Evolutionary conservation across 2,797 vertebrate species (phyloP), one percentile per base, ranked within the genome.

Genomic region (Chelmon rostratus): DNA sequence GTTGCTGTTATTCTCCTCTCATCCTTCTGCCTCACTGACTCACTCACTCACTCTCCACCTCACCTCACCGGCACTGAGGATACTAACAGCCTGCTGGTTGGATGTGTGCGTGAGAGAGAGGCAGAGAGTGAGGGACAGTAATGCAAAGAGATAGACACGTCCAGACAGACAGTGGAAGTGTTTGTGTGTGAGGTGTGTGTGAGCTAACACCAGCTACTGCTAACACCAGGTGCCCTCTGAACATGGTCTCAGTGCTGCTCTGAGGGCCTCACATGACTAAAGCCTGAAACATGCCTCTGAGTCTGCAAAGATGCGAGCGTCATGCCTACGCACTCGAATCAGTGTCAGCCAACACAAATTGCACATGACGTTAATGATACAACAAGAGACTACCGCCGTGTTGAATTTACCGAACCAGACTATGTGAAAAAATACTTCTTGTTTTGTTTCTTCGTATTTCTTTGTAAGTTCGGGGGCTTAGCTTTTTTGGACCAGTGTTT

Each of bases 1-100:
- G 25, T 23, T 65, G 68, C 85, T 81, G 57, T 66, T 81, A 62
- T 79, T 78, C 81, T 90, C 65, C 72, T 85, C 69, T 78, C 88
- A 83, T 91, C 72, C 58, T 28, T 70, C 78, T 73, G 52, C 83
- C 82, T 84, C 74, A 70, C 83, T 76, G 63, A 82, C 66, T 89
- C 73, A 71, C 85, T 86, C 77, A 63, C 82, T 86, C n/a, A n/a
- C 82, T 61, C 78, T 81, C 73, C 90, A 88, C 89, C 74, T 88
- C 88, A 87, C 88, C 77, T 86, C 85, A 77, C 89, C 77, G 47
- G 80, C 33, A 79, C 92, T 87, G 76, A 90, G 73, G 85, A 90
- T 77, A 92, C 92, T 89, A 93, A 93, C 93, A 83, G 89, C 89
- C 92, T 83, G 88, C 88, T 86, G 85, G 80, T 69, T 67, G 68